These are phyloP conservation scores for Psittacula derbiana DNA, from an alignment of 2,797 vertebrate species.

Conservation along the genomic window DNA sequence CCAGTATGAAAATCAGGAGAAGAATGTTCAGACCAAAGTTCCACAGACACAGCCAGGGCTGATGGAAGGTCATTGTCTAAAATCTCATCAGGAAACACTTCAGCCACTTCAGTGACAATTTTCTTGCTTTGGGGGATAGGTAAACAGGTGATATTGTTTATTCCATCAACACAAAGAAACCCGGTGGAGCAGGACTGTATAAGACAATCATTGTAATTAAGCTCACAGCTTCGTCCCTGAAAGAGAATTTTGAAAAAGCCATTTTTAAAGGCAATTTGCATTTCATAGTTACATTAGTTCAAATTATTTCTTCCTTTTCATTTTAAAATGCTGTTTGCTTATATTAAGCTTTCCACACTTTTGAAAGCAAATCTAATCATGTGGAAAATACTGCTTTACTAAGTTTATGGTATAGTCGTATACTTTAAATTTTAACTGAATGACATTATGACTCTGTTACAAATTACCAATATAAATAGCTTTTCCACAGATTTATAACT, in stretches of 20 bases:
- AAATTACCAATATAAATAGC: background rate
- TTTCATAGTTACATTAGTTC: background rate
- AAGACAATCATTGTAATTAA: constrained; percentile 87
- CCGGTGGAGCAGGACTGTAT: constrained; percentile 80
- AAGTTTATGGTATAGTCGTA: background rate
- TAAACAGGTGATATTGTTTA: constrained; percentile 84
- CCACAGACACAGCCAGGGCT: background rate
- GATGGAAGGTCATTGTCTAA: background rate
- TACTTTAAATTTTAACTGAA: background rate
- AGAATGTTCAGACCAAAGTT: background rate
- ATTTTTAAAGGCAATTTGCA: constrained; percentile 37
- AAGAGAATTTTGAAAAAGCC: constrained; percentile 15
- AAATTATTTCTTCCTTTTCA: constrained; percentile 21
- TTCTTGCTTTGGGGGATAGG: constrained; percentile 64
- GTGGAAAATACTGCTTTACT: background rate
- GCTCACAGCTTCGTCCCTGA: constrained; percentile 83
- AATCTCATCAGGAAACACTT: background rate
- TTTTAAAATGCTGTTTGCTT: constrained; percentile 1
- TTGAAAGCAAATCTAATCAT: constrained; percentile 22
- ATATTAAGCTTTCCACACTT: background rate
- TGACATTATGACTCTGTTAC: background rate
- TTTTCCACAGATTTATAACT: background rate
- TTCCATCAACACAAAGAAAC: constrained; percentile 83
- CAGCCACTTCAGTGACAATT: constrained; percentile 56
- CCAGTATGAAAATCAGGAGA: background rate